phyloP scores from a whole-genome alignment of 2,888 invertebrate species.

The Melanargia galathea region DNA sequence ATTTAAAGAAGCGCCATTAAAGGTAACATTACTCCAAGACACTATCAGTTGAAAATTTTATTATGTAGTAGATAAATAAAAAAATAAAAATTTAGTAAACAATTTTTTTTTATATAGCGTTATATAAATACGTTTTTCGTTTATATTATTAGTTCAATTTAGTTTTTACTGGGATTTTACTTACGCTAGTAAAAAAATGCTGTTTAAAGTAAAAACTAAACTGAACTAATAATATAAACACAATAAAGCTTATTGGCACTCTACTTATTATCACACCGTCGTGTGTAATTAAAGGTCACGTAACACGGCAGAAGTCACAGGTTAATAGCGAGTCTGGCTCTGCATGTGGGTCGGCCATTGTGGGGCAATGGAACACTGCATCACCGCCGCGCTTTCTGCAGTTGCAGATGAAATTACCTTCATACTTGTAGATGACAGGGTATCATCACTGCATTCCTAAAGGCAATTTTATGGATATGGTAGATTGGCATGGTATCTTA shows the following conservation, averaged over 20 bases:
- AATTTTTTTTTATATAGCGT: too few species aligned
- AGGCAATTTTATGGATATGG: not conserved
- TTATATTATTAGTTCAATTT: too few species aligned
- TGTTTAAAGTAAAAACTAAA: too few species aligned
- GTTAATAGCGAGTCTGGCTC: slow-evolving; percentile 44
- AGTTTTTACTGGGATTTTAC: too few species aligned
- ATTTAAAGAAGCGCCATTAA: too few species aligned
- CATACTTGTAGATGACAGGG: slow-evolving; percentile 30
- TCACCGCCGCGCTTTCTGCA: slow-evolving; percentile 66
- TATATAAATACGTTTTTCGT: too few species aligned
- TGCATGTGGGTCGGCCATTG: slow-evolving; percentile 63
- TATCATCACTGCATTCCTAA: slow-evolving; percentile 23
- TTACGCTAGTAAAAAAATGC: too few species aligned
- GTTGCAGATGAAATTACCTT: slow-evolving; percentile 48
- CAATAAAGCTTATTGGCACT: not conserved
- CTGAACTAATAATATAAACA: too few species aligned
- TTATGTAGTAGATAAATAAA: too few species aligned
- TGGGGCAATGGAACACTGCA: slow-evolving; percentile 69
- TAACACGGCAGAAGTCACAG: slow-evolving; percentile 38
- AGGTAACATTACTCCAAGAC: too few species aligned
- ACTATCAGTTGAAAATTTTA: too few species aligned
- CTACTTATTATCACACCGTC: slow-evolving; percentile 16
- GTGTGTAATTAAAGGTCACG: slow-evolving; percentile 32
- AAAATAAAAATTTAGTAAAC: too few species aligned
- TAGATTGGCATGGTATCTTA: not conserved